Conservation (phyloP, 2,888 invertebrate species). For the Branchellion lobata region DNA sequence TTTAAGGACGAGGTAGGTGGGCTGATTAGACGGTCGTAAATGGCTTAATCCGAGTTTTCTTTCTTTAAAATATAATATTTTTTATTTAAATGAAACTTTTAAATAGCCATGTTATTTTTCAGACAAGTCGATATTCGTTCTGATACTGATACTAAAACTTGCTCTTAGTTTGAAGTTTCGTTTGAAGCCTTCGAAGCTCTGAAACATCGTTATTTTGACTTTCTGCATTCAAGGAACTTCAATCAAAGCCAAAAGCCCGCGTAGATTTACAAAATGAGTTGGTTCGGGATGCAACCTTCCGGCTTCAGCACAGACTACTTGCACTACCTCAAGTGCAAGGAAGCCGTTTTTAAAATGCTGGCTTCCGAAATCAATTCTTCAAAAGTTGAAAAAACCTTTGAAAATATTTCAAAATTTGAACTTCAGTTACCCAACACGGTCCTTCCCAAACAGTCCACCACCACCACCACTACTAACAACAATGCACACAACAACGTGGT, state of each 20-base stretch:
- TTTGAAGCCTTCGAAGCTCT: no score
- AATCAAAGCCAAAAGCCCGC: no score
- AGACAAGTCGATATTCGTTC: no score
- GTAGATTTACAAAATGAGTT: background rate
- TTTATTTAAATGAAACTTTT: background rate
- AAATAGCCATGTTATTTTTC: background rate
- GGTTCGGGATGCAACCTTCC: background rate
- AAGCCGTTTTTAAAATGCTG: slow-evolving; percentile 6
- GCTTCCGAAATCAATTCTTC: background rate
- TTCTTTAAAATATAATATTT: background rate
- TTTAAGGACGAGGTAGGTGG: no score
- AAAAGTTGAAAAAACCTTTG: background rate
- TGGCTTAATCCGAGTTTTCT: background rate
- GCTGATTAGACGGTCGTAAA: no score
- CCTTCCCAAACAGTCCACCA: no score
- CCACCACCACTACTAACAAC: no score
- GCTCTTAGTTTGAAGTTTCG: no score
- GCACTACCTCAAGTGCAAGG: slow-evolving; percentile 17
- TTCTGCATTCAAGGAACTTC: no score
- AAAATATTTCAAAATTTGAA: background rate
- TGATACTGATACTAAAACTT: no score
- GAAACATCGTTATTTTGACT: no score
- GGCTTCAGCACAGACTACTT: background rate
- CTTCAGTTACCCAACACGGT: background rate
- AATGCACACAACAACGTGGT: background rate